Conservation (phyloP, 2,888 invertebrate species). For the Uropetala carovei region DNA sequence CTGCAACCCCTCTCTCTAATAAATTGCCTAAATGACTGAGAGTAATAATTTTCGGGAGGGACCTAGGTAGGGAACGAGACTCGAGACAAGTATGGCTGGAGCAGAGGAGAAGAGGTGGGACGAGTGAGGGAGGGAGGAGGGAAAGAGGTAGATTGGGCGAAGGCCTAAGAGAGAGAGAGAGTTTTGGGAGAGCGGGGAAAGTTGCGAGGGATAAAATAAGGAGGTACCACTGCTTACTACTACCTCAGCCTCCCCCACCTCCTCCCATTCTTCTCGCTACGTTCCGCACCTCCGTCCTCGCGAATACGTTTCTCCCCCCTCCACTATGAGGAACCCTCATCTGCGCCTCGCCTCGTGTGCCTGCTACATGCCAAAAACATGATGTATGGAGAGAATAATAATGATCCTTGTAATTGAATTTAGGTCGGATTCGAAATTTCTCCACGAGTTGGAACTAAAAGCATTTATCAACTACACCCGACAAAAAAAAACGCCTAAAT, state of each 20-base stretch:
- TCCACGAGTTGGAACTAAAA: slow-evolving; percentile 35
- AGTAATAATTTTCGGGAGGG: slow-evolving; percentile 49
- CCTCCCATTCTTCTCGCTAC: neutral
- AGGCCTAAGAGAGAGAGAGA: neutral
- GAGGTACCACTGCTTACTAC: slow-evolving; percentile 13
- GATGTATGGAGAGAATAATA: slow-evolving; percentile 54
- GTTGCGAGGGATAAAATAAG: slow-evolving; percentile 33
- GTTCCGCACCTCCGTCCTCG: neutral
- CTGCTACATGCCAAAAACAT: slow-evolving; percentile 56
- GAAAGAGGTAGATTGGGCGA: neutral
- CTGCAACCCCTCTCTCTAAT: slow-evolving; percentile 22
- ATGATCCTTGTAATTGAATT: slow-evolving; percentile 60
- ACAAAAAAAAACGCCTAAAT: neutral
- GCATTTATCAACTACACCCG: slow-evolving; percentile 40
- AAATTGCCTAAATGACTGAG: slow-evolving; percentile 51
- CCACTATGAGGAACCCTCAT: slow-evolving; percentile 29
- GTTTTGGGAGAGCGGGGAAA: neutral
- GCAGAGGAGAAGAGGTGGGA: neutral
- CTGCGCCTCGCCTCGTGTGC: slow-evolving; percentile 34
- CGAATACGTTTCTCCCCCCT: no score
- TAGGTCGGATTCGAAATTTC: slow-evolving; percentile 26
- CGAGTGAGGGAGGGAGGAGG: neutral
- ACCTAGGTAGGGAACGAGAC: neutral
- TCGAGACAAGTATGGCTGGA: slow-evolving; percentile 34
- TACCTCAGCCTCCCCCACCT: neutral